A percentile compares a stretch with the other conserved stretches of the same genome.
Evolutionary conservation across 2,113 vertebrate species (phyloP).

Genomic region (Ciconia stormi): DNA sequence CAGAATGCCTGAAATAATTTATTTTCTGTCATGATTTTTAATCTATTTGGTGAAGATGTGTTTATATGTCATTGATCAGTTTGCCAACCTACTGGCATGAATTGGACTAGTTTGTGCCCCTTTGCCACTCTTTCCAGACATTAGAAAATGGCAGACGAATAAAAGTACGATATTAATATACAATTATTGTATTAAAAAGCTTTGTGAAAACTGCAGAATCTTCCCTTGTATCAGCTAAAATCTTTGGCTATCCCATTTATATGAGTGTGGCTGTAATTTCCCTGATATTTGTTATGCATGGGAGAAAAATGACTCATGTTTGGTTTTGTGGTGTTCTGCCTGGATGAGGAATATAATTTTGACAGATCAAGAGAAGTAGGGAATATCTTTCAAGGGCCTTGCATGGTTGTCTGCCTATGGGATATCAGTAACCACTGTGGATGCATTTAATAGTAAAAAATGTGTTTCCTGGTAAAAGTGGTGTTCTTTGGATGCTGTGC

Average conservation of each 20-base stretch:
- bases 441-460: not conserved
- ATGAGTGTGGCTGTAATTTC: not conserved
- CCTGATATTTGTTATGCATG: not conserved
- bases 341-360: not conserved
- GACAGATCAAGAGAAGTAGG: not conserved
- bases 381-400: not conserved
- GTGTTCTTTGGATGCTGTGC: not conserved
- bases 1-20: not conserved
- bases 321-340: not conserved
- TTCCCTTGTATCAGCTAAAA: not conserved
- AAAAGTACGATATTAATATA: not conserved
- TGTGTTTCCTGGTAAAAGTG: not conserved
- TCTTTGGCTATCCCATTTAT: not conserved
- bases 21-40: not conserved
- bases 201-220: not conserved
- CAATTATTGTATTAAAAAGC: not conserved
- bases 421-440: not conserved
- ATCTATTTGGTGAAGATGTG: not conserved
- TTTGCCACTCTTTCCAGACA: not conserved
- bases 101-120: not conserved
- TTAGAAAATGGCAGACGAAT: not conserved
- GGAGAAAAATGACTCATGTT: not conserved
- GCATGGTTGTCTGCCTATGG: not conserved
- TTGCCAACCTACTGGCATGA: not conserved
- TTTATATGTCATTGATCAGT: not conserved